phyloP scores from a whole-genome alignment of 1,140 invertebrate genomes.

The Pteromalus puparum region DNA sequence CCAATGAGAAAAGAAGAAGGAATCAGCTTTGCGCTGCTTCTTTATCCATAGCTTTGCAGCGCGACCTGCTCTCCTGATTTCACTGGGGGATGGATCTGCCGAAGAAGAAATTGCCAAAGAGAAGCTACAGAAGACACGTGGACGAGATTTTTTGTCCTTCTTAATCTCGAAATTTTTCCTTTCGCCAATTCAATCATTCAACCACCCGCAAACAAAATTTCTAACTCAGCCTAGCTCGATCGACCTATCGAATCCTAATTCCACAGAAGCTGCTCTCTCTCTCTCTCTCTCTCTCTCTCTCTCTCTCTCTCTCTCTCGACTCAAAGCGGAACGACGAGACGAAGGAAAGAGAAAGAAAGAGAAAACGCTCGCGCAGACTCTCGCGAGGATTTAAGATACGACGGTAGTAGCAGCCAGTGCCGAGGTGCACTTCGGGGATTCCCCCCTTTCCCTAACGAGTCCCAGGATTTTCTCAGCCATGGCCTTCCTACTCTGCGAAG shows the following conservation, averaged over 20 bases:
- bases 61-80: not conserved
- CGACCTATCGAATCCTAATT: constrained; percentile 59
- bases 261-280: constrained; percentile 44
- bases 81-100: not conserved
- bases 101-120: not conserved
- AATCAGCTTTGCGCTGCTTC: not conserved
- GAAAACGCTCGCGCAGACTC: not conserved
- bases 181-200: no score
- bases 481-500: constrained; percentile 44
- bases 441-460: constrained; percentile 46
- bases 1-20: not conserved
- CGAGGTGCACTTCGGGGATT: constrained; percentile 62
- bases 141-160: not conserved
- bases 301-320: no score
- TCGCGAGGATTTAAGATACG: constrained; percentile 58
- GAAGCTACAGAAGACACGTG: not conserved
- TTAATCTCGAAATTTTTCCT: no score
- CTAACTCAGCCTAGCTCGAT: not conserved
- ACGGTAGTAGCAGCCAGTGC: constrained; percentile 30
- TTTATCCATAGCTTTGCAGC: constrained; percentile 16
- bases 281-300: no score
- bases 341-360: constrained; percentile 10
- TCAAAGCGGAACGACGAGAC: not conserved
- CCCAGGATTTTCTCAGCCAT: constrained; percentile 32
- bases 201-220: no score